phyloP scores from a whole-genome alignment of 2,888 invertebrate genomes.

The Thymelicus acteon region DNA sequence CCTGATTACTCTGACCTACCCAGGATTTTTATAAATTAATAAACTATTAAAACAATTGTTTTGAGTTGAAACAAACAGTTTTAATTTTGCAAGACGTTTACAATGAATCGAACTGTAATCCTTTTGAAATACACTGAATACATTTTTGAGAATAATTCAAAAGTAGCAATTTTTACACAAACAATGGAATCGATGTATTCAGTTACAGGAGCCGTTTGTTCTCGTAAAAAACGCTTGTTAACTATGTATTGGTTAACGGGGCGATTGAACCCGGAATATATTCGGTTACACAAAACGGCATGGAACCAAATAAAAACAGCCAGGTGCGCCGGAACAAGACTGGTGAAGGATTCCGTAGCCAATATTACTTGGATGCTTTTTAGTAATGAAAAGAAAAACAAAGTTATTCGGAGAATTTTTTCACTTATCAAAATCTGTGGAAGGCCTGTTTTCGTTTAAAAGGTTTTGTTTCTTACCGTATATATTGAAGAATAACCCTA shows the following conservation, averaged over 20 bases:
- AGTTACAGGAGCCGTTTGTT: conserved; percentile 20
- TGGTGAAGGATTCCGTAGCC: too few relatives aligned
- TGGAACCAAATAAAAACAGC: conserved; percentile 23
- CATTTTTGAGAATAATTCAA: conserved; percentile 11
- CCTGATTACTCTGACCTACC: too few relatives aligned
- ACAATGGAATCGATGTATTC: conserved; percentile 29
- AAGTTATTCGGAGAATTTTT: too few relatives aligned
- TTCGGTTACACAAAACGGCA: conserved; percentile 11
- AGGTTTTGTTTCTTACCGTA: too few relatives aligned
- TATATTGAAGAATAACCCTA: too few relatives aligned
- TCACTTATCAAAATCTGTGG: too few relatives aligned
- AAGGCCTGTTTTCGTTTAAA: too few relatives aligned
- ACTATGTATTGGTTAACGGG: conserved; percentile 33
- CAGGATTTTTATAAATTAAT: too few relatives aligned
- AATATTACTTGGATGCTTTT: too few relatives aligned
- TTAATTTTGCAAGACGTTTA: background rate
- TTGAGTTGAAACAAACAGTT: background rate
- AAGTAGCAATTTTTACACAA: conserved; percentile 27
- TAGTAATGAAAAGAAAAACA: too few relatives aligned
- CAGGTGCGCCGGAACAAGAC: background rate
- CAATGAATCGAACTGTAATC: conserved; percentile 36
- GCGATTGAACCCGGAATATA: conserved; percentile 23
- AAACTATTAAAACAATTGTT: background rate
- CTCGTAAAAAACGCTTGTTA: conserved; percentile 32
- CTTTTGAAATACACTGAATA: conserved; percentile 17